phyloP scores from a whole-genome alignment of 2,113 vertebrate genomes.

The Litocranius walleri region DNA sequence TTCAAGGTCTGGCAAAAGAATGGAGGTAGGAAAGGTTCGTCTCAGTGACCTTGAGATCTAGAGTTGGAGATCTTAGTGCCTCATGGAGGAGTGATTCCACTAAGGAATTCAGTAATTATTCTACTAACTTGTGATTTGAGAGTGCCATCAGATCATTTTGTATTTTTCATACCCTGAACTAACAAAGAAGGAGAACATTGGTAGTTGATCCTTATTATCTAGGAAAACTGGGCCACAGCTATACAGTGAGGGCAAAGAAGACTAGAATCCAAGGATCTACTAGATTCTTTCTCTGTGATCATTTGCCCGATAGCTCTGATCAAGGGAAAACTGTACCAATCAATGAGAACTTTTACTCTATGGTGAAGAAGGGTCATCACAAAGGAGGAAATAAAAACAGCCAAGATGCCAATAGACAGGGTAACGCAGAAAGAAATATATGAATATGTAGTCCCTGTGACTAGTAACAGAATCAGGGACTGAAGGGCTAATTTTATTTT shows the following conservation, averaged over 20 bases:
- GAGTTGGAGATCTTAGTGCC: neutral
- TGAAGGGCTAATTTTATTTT: neutral
- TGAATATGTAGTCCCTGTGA: neutral
- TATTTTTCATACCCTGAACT: neutral
- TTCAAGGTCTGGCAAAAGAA: neutral
- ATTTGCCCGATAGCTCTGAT: neutral
- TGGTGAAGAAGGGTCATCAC: neutral
- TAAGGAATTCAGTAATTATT: neutral
- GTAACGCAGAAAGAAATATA: neutral
- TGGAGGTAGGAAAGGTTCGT: neutral
- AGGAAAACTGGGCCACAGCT: neutral
- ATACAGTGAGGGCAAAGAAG: neutral
- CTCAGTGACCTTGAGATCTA: neutral
- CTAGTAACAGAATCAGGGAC: neutral
- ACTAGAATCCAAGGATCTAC: neutral
- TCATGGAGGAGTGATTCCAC: neutral
- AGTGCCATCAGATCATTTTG: neutral
- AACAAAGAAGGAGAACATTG: neutral
- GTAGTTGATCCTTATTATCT: neutral
- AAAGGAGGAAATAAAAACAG: neutral
- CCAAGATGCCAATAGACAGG: neutral
- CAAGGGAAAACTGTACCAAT: neutral
- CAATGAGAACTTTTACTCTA: neutral
- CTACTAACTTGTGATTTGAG: neutral
- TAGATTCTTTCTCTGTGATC: neutral